Evolutionary conservation across 2,797 vertebrate genomes (phyloP), one percentile per base, ranked within the genome.

Genomic region (Bovichtus diacanthus): DNA sequence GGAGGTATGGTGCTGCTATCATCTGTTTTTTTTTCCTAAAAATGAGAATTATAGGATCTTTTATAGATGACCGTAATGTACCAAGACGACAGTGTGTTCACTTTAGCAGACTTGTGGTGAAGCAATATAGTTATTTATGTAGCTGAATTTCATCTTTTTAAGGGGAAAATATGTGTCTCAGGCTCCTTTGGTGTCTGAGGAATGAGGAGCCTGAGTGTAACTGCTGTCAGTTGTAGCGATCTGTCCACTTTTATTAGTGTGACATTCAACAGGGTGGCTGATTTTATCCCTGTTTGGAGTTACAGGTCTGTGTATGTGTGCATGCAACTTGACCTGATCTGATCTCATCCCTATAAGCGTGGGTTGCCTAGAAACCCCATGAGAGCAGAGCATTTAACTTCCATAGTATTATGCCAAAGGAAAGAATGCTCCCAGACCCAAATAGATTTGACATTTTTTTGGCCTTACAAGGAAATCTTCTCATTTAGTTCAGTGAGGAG

Each of bases 1-100:
- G 67, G 80, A 94, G 94, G 92, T 94, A 94, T 60, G 82, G 76
- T 68, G 61, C 56, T 74, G 61, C 77, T 65, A 36, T 84, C 49
- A 63, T 83, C 53, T 62, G 50, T 60, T 80, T 74, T 74, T 74
- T 27, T 49, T 43, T 36, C 36, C 80, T 55, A 41, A 81, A 82
- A 80, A 75, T 58, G 31, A 80, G 55, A 81, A 74, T 86, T 78
- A 80, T 31, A 56, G 61, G 58, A 44, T 53, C 49, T 86, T 84
- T 88, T 84, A 80, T 70, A 77, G 64, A 60, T 67, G 67, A 70
- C 50, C 36, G 59, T 89, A 79, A 91, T 90, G 69, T 27, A 78
- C 47, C 53, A 54, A 70, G 77, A 80, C 9, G 36, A 74, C 65
- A 70, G 29, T 58, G 49, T 67, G 69, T 66, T 85, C 77, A 73